Evolutionary conservation across 2,113 vertebrate genomes (phyloP), one percentile per base, ranked within the genome.

Genomic region (Leptodactylus fuscus): DNA sequence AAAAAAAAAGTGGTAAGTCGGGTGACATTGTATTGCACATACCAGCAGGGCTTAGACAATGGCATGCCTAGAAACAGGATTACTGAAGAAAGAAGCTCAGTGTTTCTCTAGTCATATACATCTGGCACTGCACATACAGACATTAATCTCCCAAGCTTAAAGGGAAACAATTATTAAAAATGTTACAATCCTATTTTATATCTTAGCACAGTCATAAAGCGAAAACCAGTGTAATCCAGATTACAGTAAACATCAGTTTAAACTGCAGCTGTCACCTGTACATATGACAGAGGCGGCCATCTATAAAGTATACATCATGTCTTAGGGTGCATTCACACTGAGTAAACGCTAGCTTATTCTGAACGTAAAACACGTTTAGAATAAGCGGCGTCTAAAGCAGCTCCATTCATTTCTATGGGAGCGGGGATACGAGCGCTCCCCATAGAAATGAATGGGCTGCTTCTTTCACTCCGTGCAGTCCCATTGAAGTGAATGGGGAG

Each of bases 211-310:
- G 51, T 58, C 12, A 3, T 78, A n/a, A 55, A 55, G 22, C 38
- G 22, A 78, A 58, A 78, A 27, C n/a, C 73, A 16, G 4, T 53
- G 76, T 78, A 78, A 78, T 77, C 76, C 76, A 55, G 38, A 78
- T 55, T 22, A 38, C 51, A 32, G 38, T 78, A 55, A 12, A 78
- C 76, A 55, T 20, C 29, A 22, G 24, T 51, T 78, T 38, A 32
- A 44, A 73, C 22, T 73, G 70, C 38, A 24, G n/a, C 70, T 44
- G 70, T 46, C n/a, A 15, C 20, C 70, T 44, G 46, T 18, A 1
- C n/a, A 3, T 15, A 73, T 69, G 32, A 69, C 34, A 22, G 15
- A 69, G 65, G 32, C 34, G 2, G 24, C 11, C 71, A 75, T 75
- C n/a, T n/a, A n/a, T n/a, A n/a, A n/a, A n/a, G n/a, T n/a, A n/a